Evolutionary conservation across 2,113 vertebrate species (phyloP).

Genomic region (Daboia siamensis): DNA sequence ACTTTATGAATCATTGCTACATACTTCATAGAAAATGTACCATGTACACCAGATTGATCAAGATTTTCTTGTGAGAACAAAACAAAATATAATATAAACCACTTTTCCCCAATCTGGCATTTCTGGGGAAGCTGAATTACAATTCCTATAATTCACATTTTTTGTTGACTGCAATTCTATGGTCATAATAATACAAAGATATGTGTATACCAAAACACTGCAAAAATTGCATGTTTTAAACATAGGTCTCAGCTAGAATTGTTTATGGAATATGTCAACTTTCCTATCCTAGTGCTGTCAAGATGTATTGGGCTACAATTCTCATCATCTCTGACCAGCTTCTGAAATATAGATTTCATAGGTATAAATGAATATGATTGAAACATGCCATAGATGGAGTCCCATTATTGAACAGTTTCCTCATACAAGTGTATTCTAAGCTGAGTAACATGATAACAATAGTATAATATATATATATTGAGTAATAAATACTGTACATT

Average conservation of each 20-base stretch:
- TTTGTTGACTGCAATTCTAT: background rate
- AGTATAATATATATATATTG: background rate
- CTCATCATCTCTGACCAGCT: background rate
- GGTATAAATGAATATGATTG: background rate
- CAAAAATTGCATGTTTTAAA: background rate
- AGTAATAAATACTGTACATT: slow-evolving; percentile 17
- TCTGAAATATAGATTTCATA: background rate
- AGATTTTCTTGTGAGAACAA: background rate
- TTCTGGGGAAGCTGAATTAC: background rate
- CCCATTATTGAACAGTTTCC: background rate
- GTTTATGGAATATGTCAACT: background rate
- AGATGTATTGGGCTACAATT: background rate
- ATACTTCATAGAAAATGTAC: background rate
- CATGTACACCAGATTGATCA: background rate
- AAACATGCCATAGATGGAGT: background rate
- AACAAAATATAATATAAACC: background rate
- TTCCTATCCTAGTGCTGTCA: background rate
- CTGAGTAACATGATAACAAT: background rate
- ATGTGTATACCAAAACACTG: background rate
- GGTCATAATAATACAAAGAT: background rate
- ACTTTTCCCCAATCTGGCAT: background rate
- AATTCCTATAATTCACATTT: background rate
- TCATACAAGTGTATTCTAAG: background rate
- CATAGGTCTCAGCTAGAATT: background rate
- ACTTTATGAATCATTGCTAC: background rate